A percentile compares a stretch with the other conserved stretches of the same genome.
Evolutionary conservation across 2,888 invertebrate genomes (phyloP).

Genomic region (Pteria penguin): DNA sequence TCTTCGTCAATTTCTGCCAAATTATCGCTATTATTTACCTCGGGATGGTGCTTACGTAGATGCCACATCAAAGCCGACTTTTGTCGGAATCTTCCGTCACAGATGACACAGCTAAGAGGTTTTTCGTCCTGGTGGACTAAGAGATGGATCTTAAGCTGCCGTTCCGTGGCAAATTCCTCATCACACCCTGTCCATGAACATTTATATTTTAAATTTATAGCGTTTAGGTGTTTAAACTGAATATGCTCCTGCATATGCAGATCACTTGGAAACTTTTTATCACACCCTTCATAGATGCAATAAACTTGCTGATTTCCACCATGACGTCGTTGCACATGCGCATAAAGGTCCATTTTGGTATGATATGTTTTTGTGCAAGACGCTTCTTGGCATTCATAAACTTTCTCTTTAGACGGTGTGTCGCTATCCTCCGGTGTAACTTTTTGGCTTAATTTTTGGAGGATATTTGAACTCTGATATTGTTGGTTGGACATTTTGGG

Average conservation of each 20-base stretch:
- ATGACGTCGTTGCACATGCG: constrained; percentile 53
- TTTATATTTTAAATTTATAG: constrained; percentile 50
- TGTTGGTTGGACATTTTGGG: constrained; percentile 32
- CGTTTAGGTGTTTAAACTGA: constrained; percentile 63
- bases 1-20: constrained; percentile 24
- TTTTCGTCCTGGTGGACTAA: constrained; percentile 71
- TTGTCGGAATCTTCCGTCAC: constrained; percentile 72
- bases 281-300: constrained; percentile 63
- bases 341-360: constrained; percentile 49
- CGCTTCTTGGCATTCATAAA: constrained; percentile 42
- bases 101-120: constrained; percentile 71
- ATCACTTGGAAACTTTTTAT: constrained; percentile 61
- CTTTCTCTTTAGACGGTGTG: constrained; percentile 46
- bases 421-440: constrained; percentile 56
- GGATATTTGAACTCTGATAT: constrained; percentile 20
- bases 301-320: constrained; percentile 54
- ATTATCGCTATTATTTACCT: constrained; percentile 16
- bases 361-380: constrained; percentile 50
- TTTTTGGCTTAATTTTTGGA: constrained; percentile 17
- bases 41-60: constrained; percentile 69
- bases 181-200: constrained; percentile 66
- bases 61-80: constrained; percentile 74
- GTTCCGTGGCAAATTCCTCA: constrained; percentile 64
- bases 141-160: constrained; percentile 68
- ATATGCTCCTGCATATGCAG: constrained; percentile 67